Conservation (phyloP, 2,113 vertebrate species). For the Regulus satrapa region DNA sequence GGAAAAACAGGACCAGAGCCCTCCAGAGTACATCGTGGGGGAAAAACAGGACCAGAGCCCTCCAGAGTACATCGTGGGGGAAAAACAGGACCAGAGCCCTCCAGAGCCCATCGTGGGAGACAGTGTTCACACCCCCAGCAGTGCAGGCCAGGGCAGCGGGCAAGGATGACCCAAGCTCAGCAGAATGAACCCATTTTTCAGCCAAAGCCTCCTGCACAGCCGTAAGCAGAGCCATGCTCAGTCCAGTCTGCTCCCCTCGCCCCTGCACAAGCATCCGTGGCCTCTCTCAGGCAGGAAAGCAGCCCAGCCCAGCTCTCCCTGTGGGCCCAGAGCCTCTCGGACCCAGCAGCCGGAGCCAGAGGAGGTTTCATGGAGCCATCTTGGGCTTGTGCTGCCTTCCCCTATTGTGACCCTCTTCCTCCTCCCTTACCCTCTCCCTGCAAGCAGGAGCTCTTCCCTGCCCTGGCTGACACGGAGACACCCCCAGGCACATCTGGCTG, state of each 20-base stretch:
- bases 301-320: background rate
- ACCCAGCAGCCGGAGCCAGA: background rate
- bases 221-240: background rate
- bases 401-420: background rate
- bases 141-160: background rate
- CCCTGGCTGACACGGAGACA: accelerated
- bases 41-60: accelerated
- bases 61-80: background rate
- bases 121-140: background rate
- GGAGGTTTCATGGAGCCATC: background rate
- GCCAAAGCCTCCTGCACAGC: background rate
- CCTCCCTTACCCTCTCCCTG: accelerated
- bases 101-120: background rate
- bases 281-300: background rate
- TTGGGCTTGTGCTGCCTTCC: background rate
- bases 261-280: accelerated
- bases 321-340: background rate
- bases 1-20: background rate
- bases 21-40: accelerated
- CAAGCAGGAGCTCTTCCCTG: background rate
- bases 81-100: accelerated
- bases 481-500: background rate
- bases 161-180: background rate
- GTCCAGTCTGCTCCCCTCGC: accelerated
- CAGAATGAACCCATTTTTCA: accelerated